Base-by-base conservation (phyloP, 2,113 vertebrate species). In the Rhadina sibilatrix region DNA sequence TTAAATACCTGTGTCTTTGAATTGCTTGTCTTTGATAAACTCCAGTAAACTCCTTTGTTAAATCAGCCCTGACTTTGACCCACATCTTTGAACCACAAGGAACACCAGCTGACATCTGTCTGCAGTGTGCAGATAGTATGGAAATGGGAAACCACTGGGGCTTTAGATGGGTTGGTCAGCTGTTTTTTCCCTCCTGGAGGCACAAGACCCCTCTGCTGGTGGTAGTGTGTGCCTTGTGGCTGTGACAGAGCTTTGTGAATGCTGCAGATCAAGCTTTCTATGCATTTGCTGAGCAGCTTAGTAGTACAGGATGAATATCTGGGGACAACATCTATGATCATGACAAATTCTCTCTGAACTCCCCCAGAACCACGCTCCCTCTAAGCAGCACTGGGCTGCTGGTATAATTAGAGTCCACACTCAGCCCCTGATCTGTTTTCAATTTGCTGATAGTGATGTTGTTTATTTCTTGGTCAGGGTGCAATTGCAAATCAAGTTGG, bases 91-190 rank as follows among this genome's bases (percentile, higher is more conserved):
- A 90, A 35, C 50, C 63, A 61, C 42, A 47, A 37, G 66, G 37
- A 88, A 50, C 11, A 30, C 25, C 50, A 70, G n/a, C 37, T 6
- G 30, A 60, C 5, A 14, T 46, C 61, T 75, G 37, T 46, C 47
- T 68, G 38, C 35, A 52, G 59, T 35, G 10, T 11, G 10, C 25
- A 61, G 53, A 23, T 35, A 52, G 17, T 6, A 1, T 56, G 56
- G 72, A 74, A 74, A 87, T 6, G 14, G 53, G 28, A 49, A n/a
- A 14, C 1, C 4, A 16, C 5, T 0, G 0, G n/a, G 24, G 17
- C 24, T 80, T 46, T n/a, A 52, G 66, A 27, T 50, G 71, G 15
- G 20, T 46, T 59, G 21, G 22, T 22, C 52, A 19, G 11, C 8
- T 90, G 42, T 42, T 72, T 74, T 74, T 72, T 54, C 15, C 42